phyloP scores from a whole-genome alignment of 2,888 invertebrate genomes.

The Pristionchus japonicus region DNA sequence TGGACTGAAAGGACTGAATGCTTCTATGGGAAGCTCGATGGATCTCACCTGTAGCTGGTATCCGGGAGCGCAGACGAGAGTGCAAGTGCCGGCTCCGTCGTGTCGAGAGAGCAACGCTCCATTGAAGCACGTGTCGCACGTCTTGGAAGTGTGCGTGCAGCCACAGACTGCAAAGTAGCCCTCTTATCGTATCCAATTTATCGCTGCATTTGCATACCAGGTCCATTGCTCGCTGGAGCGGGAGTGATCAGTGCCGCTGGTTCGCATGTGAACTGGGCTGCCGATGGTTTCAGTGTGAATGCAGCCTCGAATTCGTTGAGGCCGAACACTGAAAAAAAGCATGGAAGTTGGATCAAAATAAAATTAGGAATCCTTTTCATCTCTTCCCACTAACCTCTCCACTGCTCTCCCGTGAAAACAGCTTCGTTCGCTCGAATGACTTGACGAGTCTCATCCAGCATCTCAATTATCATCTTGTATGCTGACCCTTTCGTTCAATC shows the following conservation, averaged over 20 bases:
- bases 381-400: not conserved
- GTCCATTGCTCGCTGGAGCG: not conserved
- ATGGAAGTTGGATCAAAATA: too few species aligned
- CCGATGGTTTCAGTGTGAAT: not conserved
- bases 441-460: not conserved
- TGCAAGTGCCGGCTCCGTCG: not conserved
- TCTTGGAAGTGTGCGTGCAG: not conserved
- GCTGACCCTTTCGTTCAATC: not conserved
- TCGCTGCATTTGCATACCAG: not conserved
- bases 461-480: not conserved
- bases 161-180: not conserved
- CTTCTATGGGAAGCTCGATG: too few species aligned
- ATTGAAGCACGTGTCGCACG: not conserved
- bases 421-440: not conserved
- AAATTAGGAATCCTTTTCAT: too few species aligned
- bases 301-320: not conserved
- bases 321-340: too few species aligned
- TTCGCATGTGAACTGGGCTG: not conserved
- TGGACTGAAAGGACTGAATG: not conserved
- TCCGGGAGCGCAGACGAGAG: not conserved
- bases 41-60: not conserved
- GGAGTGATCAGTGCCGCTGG: not conserved
- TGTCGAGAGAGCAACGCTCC: not conserved
- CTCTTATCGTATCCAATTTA: too few species aligned
- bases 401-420: not conserved